A percentile compares a stretch with the other conserved stretches of the same genome.
Conservation (phyloP, 2,113 vertebrate genomes). For the Anguilla rostrata region DNA sequence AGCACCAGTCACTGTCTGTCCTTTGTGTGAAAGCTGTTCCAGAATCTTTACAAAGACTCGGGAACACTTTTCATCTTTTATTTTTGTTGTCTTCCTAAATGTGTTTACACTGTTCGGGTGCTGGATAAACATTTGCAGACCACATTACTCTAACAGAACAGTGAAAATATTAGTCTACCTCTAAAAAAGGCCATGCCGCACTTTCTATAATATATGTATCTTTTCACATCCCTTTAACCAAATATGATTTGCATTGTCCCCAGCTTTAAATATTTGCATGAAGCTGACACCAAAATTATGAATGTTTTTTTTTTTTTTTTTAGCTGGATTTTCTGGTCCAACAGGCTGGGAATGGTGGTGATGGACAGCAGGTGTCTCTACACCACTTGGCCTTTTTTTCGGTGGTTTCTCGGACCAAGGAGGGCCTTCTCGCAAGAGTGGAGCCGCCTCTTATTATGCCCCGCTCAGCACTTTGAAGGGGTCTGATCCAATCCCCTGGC, state of each 20-base stretch:
- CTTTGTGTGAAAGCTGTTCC: not conserved
- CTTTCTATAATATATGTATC: slow-evolving; percentile 19
- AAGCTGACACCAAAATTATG: slow-evolving; percentile 55
- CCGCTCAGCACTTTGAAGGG: slow-evolving; percentile 60
- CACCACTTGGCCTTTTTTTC: slow-evolving; percentile 56
- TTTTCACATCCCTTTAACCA: slow-evolving; percentile 45
- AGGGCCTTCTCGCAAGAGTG: slow-evolving; percentile 26
- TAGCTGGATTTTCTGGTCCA: slow-evolving; percentile 39
- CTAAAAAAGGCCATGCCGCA: slow-evolving; percentile 11
- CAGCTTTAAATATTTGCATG: slow-evolving; percentile 58
- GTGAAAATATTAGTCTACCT: slow-evolving; percentile 24
- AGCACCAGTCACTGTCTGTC: not conserved
- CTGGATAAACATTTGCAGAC: not conserved
- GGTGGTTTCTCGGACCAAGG: slow-evolving; percentile 37
- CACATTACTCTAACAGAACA: slow-evolving; percentile 11
- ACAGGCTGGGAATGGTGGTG: slow-evolving; percentile 3
- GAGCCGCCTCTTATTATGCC: slow-evolving; percentile 62
- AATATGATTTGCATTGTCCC: slow-evolving; percentile 61
- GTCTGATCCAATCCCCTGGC: slow-evolving; percentile 69
- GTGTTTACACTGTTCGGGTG: not conserved
- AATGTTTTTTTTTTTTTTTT: slow-evolving; percentile 54
- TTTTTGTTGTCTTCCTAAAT: not conserved
- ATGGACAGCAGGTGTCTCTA: slow-evolving; percentile 46
- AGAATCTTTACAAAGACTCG: not conserved
- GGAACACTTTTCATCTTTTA: not conserved